Conservation (phyloP, 2,888 invertebrate genomes). For the Pandemis corylana region DNA sequence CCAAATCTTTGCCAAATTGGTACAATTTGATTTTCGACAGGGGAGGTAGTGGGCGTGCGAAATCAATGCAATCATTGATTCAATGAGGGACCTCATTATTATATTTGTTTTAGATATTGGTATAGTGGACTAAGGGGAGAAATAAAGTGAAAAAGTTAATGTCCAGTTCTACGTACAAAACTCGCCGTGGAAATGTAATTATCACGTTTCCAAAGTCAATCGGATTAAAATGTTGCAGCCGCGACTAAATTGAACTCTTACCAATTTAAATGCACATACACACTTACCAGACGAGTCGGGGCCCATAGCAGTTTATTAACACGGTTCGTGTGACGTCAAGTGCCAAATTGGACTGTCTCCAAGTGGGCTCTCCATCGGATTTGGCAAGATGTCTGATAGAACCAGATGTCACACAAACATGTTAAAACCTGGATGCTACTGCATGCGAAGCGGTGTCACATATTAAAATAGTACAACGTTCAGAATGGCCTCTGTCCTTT, state of each 20-base stretch:
- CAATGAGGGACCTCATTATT: slow-evolving; percentile 37
- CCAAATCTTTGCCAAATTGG: slow-evolving; percentile 55
- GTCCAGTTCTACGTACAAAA: not conserved
- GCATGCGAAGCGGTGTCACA: slow-evolving; percentile 29
- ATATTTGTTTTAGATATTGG: slow-evolving; percentile 27
- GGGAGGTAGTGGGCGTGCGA: slow-evolving; percentile 48
- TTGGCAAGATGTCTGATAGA: slow-evolving; percentile 77
- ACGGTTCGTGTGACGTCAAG: slow-evolving; percentile 66
- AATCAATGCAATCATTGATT: slow-evolving; percentile 45
- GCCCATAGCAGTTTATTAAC: slow-evolving; percentile 67
- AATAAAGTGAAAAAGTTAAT: not conserved
- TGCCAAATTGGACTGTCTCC: slow-evolving; percentile 78
- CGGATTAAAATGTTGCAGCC: not conserved
- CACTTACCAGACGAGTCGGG: slow-evolving; percentile 15
- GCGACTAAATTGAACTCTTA: not conserved
- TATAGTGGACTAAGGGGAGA: not conserved
- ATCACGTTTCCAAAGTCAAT: not conserved
- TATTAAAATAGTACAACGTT: not conserved
- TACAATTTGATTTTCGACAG: slow-evolving; percentile 52
- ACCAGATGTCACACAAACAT: slow-evolving; percentile 69
- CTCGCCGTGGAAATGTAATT: not conserved
- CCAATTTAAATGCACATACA: slow-evolving; percentile 10
- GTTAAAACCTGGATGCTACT: slow-evolving; percentile 54
- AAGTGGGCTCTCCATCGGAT: slow-evolving; percentile 71
- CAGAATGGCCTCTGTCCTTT: not conserved